These are phyloP conservation scores for Carassius gibelio DNA, from an alignment of 2,113 vertebrate genomes.

Conservation along the genomic window DNA sequence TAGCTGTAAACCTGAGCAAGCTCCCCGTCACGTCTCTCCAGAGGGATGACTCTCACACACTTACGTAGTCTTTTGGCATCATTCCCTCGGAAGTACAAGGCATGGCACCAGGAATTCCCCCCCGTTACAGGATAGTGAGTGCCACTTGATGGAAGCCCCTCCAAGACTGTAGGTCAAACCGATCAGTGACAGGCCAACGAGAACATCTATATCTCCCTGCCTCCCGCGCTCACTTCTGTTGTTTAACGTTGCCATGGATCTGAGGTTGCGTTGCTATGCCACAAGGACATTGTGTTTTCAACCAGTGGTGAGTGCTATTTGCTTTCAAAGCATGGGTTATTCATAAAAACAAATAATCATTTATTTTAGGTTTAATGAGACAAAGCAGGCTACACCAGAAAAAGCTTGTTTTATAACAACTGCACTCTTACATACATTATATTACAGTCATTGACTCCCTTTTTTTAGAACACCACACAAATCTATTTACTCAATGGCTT, in stretches of 20 bases:
- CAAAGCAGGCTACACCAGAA: slow-evolving; percentile 79
- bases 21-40: slow-evolving; percentile 43
- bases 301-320: slow-evolving; percentile 37
- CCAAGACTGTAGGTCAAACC: slow-evolving; percentile 72
- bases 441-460: slow-evolving; percentile 78
- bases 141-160: slow-evolving; percentile 33
- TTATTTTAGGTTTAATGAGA: slow-evolving; percentile 78
- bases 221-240: slow-evolving; percentile 34
- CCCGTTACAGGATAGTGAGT: slow-evolving; percentile 61
- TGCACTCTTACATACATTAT: slow-evolving; percentile 80
- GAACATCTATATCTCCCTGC: slow-evolving; percentile 63
- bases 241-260: slow-evolving; percentile 60
- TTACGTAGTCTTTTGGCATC: slow-evolving; percentile 66
- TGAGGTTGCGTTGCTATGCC: slow-evolving; percentile 59
- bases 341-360: slow-evolving; percentile 71
- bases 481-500: slow-evolving; percentile 80
- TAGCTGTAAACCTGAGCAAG: slow-evolving; percentile 16
- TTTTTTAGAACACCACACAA: slow-evolving; percentile 78
- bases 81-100: slow-evolving; percentile 46
- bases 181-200: slow-evolving; percentile 64
- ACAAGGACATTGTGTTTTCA: slow-evolving; percentile 47
- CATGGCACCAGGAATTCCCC: slow-evolving; percentile 64
- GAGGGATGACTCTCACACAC: slow-evolving; percentile 58
- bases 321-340: slow-evolving; percentile 54
- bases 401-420: slow-evolving; percentile 74